Evolutionary conservation across 2,888 invertebrate genomes (phyloP).

Genomic region (Drymonia ruficornis): DNA sequence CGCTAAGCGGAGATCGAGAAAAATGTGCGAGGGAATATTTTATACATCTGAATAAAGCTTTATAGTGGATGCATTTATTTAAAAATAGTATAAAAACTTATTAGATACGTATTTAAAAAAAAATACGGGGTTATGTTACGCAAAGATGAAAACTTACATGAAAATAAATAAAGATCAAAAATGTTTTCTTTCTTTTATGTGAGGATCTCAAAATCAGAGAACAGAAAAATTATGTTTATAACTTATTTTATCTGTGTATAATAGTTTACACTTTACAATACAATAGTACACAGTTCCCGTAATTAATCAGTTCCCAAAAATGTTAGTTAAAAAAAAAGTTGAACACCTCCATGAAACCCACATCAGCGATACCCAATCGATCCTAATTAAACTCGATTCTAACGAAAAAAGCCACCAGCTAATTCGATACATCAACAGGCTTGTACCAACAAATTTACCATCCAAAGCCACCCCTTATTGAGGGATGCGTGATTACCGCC

Average conservation of each 20-base stretch:
- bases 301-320: background rate
- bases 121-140: no score
- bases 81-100: no score
- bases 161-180: no score
- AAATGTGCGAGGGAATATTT: constrained; percentile 13
- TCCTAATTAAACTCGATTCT: constrained; percentile 3
- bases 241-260: no score
- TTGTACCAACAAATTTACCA: constrained; percentile 2
- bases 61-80: background rate
- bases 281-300: no score
- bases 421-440: constrained; percentile 6
- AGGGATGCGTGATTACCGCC: constrained; percentile 2
- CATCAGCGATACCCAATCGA: background rate
- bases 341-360: background rate
- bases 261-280: no score
- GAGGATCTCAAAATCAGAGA: no score
- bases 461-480: background rate
- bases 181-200: no score
- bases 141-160: no score
- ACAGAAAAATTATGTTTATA: no score
- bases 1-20: constrained; percentile 16
- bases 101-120: no score
- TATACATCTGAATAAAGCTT: constrained; percentile 18
- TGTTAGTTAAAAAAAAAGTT: background rate
- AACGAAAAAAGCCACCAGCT: background rate